Percentiles rank a stretch among this genome's conserved stretches.
These are phyloP conservation scores for Dryobota labecula DNA, from an alignment of 2,888 invertebrate genomes.

Conservation along the genomic window DNA sequence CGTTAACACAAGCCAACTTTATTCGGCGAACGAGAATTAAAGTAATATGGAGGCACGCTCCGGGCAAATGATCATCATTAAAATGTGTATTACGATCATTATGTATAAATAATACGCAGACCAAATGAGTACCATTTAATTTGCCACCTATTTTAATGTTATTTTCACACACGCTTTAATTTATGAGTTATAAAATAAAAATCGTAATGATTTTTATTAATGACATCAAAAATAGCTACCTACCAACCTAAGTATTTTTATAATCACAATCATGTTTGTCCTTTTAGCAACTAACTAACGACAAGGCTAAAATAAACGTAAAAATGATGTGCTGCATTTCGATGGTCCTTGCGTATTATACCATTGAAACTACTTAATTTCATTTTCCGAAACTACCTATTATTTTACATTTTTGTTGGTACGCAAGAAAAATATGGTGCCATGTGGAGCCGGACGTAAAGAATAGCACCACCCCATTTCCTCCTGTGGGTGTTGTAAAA, in stretches of 20 bases:
- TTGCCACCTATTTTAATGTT: constrained; percentile 44
- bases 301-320: no score
- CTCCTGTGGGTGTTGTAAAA: no score
- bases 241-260: not conserved
- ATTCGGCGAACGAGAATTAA: constrained; percentile 65
- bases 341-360: no score
- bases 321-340: no score
- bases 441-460: no score
- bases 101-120: constrained; percentile 62
- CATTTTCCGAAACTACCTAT: no score
- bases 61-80: constrained; percentile 73
- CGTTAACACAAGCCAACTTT: constrained; percentile 25
- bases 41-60: constrained; percentile 68
- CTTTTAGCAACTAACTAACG: no score
- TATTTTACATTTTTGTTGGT: no score
- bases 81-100: constrained; percentile 72
- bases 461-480: no score
- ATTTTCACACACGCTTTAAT: not conserved
- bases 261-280: not conserved
- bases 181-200: constrained; percentile 3
- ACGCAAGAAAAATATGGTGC: no score
- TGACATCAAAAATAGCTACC: not conserved
- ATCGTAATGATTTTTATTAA: not conserved
- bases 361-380: no score
- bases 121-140: constrained; percentile 25